Evolutionary conservation across 1,140 invertebrate genomes (phyloP), one percentile per base, ranked within the genome.

Genomic region (Zaprionus ornatus): DNA sequence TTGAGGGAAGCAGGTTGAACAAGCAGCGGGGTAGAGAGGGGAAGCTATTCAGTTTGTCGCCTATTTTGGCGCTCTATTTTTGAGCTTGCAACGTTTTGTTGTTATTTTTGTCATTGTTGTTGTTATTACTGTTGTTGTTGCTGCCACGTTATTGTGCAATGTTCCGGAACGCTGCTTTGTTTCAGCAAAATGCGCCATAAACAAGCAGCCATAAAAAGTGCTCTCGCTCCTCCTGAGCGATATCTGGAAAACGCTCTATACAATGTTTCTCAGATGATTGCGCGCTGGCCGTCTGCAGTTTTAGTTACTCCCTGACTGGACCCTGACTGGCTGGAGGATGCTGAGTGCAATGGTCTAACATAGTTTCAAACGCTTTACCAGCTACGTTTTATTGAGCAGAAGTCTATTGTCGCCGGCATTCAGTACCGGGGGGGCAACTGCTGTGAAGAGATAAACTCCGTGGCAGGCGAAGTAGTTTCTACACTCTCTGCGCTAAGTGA

Each of bases 31-130:
- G 27, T 7, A 27, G 35, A 29, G 13, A 25, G 5, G 55, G 29
- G 10, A 13, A 25, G 56, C 27, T 64, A 9, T 56, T 17, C 56
- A 32, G 73, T 74, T 87, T 84, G 77, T 79, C 71, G 77, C 85
- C 80, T 87, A 84, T 90, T 88, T 88, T 78, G 85, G 78, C 69
- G 74, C 78, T 88, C 84, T 87, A 87, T 88, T 88, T 87, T 88
- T 83, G 84, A 86, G 83, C 62, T 71, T 80, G 65, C 74, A 85
- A 56, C 79, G 27, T 60, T 59, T 68, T 74, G 48, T 45, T 74
- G 48, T 69, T 63, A 48, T 74, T 64, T 48, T n/a, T 32, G 17
- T 55, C 50, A 29, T 37, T 67, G 27, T 66, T 80, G 55, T 57
- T 59, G 13, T 42, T 60, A 32, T 42, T 81, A 40, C 59, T 69